Base-by-base conservation (phyloP, 92 coral and sea anemone genomes). In the Micromussa lordhowensis region DNA sequence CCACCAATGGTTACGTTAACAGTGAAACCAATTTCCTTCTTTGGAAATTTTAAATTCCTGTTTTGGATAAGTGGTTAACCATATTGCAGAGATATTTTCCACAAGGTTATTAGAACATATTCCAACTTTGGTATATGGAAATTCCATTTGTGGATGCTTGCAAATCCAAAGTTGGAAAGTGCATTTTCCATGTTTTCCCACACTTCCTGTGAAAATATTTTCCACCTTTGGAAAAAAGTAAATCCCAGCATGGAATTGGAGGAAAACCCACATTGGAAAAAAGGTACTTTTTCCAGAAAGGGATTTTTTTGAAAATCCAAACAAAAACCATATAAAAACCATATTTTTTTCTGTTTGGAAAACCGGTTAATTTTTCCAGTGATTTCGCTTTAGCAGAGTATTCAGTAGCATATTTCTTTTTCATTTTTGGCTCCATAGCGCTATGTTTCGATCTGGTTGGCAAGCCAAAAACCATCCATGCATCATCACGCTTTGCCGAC, bases 141-240 rank as follows among this genome's bases (percentile, higher is more conserved):
- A 78, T 53, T 78, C 68, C 82, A 11, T 53, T 78, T 53, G 14
- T 64, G 84, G 84, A 80, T 80, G 54, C 28, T 61, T 17, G 17
- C 84, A 80, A 80, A 80, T 22, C 84, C 73, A 80, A 80, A 61
- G 57, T 59, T 80, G 84, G 75, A 80, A 80, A 80, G n/a, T 80
- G 11, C 72, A 80, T 7, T 80, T 53, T 17, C 74, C 84, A 80
- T 80, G 74, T 80, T 80, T 35, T 80, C 74, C 32, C 14, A 59
- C 14, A 80, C 32, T 80, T 63, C 19, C 24, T 22, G 28, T 80
- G 84, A 24, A 34, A 80, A 80, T 80, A 61, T 61, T 80, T 80
- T 61, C 84, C 84, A 80, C 83, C 83, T 79, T 79, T 79, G 83
- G 83, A 79, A 79, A 58, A 79, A 1, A 16, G 72, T 61, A 53